A percentile compares a stretch with the other conserved stretches of the same genome.
phyloP scores from a whole-genome alignment of 1,140 invertebrate species.

The Tetraneura akinire region DNA sequence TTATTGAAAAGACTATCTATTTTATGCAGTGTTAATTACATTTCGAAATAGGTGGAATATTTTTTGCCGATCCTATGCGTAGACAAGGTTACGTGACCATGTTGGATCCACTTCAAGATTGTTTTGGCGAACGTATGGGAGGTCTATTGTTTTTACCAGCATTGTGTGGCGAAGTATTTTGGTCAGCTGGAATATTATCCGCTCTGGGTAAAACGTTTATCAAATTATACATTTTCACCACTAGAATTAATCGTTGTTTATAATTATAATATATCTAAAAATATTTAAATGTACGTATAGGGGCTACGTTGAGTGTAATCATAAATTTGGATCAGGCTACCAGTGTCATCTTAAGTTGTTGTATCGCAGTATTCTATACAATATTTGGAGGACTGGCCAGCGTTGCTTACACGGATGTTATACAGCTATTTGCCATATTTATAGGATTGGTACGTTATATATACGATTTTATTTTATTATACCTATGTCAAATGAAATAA shows the following conservation, averaged over 20 bases:
- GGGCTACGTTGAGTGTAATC: conserved; percentile 93
- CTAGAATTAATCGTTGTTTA: too few species aligned
- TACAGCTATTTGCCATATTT: conserved; percentile 98
- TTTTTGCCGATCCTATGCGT: conserved; percentile 97
- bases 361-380: conserved; percentile 96
- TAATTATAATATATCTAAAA: too few species aligned
- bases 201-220: conserved; percentile 74
- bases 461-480: neutral
- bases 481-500: too few species aligned
- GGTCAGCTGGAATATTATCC: conserved; percentile 95
- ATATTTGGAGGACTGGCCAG: conserved; percentile 96
- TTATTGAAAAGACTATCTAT: too few species aligned
- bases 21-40: too few species aligned
- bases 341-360: conserved; percentile 92
- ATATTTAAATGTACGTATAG: conserved; percentile 58
- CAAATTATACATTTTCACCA: neutral
- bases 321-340: conserved; percentile 91
- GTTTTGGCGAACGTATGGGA: conserved; percentile 95
- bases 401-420: conserved; percentile 98
- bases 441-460: conserved; percentile 77
- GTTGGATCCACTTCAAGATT: conserved; percentile 95
- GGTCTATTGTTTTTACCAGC: conserved; percentile 95
- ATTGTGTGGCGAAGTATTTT: conserved; percentile 95
- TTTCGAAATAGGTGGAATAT: conserved; percentile 89
- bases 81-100: conserved; percentile 97